A percentile compares a stretch with the other conserved stretches of the same genome.
These are phyloP conservation scores for Dermatophagoides farinae DNA, from an alignment of 1,140 invertebrate species.

Conservation along the genomic window DNA sequence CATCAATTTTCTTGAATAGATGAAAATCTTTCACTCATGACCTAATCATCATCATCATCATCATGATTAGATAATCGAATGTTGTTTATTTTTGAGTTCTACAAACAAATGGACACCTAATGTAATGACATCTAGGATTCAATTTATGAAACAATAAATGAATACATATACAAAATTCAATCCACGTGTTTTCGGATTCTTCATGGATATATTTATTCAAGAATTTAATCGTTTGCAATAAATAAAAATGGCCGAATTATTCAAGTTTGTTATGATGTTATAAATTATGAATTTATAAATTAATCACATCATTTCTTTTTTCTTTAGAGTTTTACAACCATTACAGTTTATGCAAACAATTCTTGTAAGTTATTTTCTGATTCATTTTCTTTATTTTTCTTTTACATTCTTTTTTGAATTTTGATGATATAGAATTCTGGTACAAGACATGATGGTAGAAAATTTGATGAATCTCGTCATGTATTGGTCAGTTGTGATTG, in stretches of 20 bases:
- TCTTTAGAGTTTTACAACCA: neutral
- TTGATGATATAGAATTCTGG: neutral
- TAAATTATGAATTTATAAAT: too few species aligned
- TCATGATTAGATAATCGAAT: too few species aligned
- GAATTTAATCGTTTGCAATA: neutral
- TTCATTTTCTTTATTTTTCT: neutral
- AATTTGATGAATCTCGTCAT: slow-evolving; percentile 1
- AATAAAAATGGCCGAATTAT: slow-evolving; percentile 1
- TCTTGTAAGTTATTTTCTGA: neutral
- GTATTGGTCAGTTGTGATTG: neutral
- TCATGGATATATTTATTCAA: neutral
- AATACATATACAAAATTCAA: too few species aligned
- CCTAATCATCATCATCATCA: too few species aligned
- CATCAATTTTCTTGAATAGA: too few species aligned
- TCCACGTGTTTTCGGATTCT: neutral
- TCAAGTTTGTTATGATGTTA: neutral
- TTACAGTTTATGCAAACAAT: slow-evolving; percentile 4
- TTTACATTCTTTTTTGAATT: neutral
- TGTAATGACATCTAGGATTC: too few species aligned
- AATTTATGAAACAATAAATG: too few species aligned
- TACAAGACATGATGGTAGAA: neutral
- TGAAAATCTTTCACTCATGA: too few species aligned
- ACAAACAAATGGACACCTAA: too few species aligned
- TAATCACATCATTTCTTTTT: neutral
- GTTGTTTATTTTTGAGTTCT: too few species aligned